Base-by-base conservation (phyloP, 1,140 invertebrate species). In the Leucophenga varia region DNA sequence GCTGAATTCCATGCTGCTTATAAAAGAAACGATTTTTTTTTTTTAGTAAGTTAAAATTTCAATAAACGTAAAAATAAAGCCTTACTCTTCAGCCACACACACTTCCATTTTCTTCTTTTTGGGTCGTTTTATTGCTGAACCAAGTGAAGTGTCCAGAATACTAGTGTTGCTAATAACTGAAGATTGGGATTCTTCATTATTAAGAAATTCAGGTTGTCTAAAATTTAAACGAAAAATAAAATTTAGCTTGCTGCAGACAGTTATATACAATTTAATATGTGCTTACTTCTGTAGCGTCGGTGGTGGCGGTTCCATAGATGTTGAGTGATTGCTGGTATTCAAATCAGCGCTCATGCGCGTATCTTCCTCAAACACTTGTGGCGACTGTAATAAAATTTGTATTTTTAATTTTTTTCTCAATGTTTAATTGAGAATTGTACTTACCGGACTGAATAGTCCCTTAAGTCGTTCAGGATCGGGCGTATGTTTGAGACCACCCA, bases 321-420 rank as follows among this genome's bases (percentile, higher is more conserved):
- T 76, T 78, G 82, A 68, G 40, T 67, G 63, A 43, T 48, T 68
- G 31, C 63, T 67, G 5, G 22, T 59, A 35, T 77, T 78, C 58
- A 80, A 78, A 59, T 89, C 87, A 9, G 88, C 88, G 76, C 90
- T 91, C 89, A 92, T 93, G 56, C 89, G 82, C 2, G 89, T 93
- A 61, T 92, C 89, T 71, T 92, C 89, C 69, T 91, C 89, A 59
- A 89, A 88, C 3, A 87, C 79, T 59, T 87, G 84, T 19, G 69
- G 69, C 28, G 69, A 64, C 67, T 71, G 31, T 7, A 50, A 52
- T 16, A 10, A 5, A n/a, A n/a, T n/a, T n/a, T n/a, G n/a, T n/a
- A n/a, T n/a, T n/a, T n/a, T n/a, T n/a, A n/a, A n/a, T 12, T 18
- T 17, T n/a, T 14, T 16, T 37, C n/a, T 46, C 14, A 10, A 9